These are phyloP conservation scores for Sebastes kiyomatsui DNA, from an alignment of 2,797 vertebrate genomes.

Conservation along the genomic window DNA sequence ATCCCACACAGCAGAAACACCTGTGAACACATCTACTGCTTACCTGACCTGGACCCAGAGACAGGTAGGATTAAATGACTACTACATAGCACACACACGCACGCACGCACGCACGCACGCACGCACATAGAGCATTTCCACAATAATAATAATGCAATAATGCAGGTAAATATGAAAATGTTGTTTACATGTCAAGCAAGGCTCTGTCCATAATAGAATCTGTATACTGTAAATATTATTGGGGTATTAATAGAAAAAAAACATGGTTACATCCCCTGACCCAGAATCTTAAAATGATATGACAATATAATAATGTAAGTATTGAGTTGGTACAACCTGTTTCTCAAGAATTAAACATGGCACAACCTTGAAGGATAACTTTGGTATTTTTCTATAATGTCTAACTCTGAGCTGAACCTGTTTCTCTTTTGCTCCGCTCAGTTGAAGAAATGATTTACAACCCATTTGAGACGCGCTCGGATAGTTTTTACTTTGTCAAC, in stretches of 20 bases:
- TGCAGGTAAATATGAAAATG: not conserved
- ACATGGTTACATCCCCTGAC: too few relatives aligned
- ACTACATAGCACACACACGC: not conserved
- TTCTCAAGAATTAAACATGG: too few relatives aligned
- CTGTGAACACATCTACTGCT: conserved; percentile 92
- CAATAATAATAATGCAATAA: not conserved
- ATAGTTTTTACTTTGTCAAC: conserved; percentile 96
- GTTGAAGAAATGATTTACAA: conserved; percentile 91
- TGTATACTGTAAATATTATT: not conserved
- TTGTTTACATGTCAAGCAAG: not conserved
- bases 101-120: not conserved
- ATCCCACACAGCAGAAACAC: conserved; percentile 93
- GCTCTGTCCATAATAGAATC: not conserved
- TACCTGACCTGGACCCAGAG: conserved; percentile 89
- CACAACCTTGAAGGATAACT: too few relatives aligned
- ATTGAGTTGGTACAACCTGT: too few relatives aligned
- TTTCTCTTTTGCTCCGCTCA: conserved; percentile 27
- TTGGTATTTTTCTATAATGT: not conserved
- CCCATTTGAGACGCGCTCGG: conserved; percentile 90
- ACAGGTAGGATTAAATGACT: conserved; percentile 75
- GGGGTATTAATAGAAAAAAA: not conserved
- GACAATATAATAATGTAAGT: too few relatives aligned
- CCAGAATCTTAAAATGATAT: too few relatives aligned
- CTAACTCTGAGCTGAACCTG: not conserved
- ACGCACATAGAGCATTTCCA: not conserved